These are phyloP conservation scores for Pogonus chalceus DNA, from an alignment of 1,140 invertebrate genomes.

Conservation along the genomic window DNA sequence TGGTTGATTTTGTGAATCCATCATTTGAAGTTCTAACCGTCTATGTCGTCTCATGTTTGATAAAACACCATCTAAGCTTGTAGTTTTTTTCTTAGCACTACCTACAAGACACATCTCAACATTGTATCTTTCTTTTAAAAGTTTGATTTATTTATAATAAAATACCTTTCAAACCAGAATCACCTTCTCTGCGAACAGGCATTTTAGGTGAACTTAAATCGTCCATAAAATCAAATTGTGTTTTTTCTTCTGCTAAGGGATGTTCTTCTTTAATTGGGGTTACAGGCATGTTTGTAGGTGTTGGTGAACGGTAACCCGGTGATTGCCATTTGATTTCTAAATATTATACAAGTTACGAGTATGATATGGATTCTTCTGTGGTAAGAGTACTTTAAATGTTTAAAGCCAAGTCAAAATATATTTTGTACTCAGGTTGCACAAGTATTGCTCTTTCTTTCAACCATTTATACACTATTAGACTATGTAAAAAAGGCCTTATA, in stretches of 20 bases:
- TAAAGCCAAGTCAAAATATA: too few relatives aligned
- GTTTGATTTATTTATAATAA: too few relatives aligned
- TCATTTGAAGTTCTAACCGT: slow-evolving; percentile 45
- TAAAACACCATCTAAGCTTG: slow-evolving; percentile 60
- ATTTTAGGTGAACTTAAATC: slow-evolving; percentile 55
- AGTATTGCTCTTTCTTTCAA: too few relatives aligned
- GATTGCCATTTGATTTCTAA: slow-evolving; percentile 29
- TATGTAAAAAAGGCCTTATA: too few relatives aligned
- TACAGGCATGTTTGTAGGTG: slow-evolving; percentile 16
- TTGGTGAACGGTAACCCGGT: slow-evolving; percentile 29
- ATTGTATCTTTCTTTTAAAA: too few relatives aligned
- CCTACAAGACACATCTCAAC: slow-evolving; percentile 54
- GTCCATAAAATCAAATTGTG: slow-evolving; percentile 67
- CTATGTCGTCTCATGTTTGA: slow-evolving; percentile 62
- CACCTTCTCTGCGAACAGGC: slow-evolving; percentile 36
- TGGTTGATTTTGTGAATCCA: slow-evolving; percentile 29
- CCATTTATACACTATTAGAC: too few relatives aligned
- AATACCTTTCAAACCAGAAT: neutral
- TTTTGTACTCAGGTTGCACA: too few relatives aligned
- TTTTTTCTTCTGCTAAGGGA: slow-evolving; percentile 42
- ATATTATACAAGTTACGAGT: too few relatives aligned
- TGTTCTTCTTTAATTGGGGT: neutral
- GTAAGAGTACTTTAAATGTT: too few relatives aligned
- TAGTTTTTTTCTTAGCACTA: slow-evolving; percentile 66
- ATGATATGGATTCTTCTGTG: too few relatives aligned